Evolutionary conservation across 2,888 invertebrate species (phyloP), one percentile per base, ranked within the genome.

Genomic region (Athripsodes cinereus): DNA sequence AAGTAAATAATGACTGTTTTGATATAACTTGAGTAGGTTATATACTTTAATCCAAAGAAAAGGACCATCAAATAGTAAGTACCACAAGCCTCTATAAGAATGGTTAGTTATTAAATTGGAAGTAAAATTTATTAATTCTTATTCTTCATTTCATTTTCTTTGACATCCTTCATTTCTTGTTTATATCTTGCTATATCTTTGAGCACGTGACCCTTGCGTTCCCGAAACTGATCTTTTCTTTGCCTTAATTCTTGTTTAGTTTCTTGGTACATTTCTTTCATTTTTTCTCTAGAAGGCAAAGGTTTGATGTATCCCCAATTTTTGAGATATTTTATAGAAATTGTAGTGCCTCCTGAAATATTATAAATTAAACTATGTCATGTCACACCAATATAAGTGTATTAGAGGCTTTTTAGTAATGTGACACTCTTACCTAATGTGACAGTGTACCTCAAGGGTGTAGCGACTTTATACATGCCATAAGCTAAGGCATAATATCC

Each of bases 401-500:
- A 44, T 44, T 44, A 8, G 44, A 8, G 3, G 26, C 26, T 6
- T 26, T 26, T 26, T 44, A 13, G 34, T 10, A 34, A 8, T 44
- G 44, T 26, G 10, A 3, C 40, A 53, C 58, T 66, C 71, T 78
- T 79, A 88, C 90, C 92, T 69, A 96, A 71, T 52, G 96, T 97
- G 1, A 95, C 87, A n/a, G 93, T 88, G 74, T 96, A 97, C 65
- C 97, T 80, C 13, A 90, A 72, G 2, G 97, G 97, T 8, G 96
- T 92, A 22, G 87, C 87, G 65, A 98, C 79, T 79, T 99, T 99
- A 73, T 97, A 99, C 66, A 96, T 80, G 46, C 94, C 88, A 74
- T 95, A 92, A 0, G 96, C 84, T 35, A 96, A 79, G 8, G 97
- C 97, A 69, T 92, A 75, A 71, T 93, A 88, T 11, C 98, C 97